phyloP scores from a whole-genome alignment of 1,140 invertebrate species.

The Ericerus pela region DNA sequence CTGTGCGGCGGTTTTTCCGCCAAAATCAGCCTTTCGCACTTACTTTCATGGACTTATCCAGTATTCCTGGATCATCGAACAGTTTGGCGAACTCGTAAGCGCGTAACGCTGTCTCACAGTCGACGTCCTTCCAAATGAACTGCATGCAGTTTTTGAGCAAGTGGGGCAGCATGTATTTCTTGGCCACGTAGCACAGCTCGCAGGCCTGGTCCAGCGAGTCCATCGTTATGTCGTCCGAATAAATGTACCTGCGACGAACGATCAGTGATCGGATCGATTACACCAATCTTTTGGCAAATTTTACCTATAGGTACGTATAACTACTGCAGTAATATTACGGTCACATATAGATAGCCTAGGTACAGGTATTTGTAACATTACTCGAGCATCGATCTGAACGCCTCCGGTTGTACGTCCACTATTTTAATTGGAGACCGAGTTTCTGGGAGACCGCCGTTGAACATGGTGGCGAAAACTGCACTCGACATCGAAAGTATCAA shows the following conservation, averaged over 20 bases:
- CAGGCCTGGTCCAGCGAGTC: slow-evolving; percentile 66
- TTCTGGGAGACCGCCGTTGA: slow-evolving; percentile 56
- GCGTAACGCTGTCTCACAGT: slow-evolving; percentile 60
- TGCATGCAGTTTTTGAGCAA: slow-evolving; percentile 63
- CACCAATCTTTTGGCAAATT: too few relatives aligned
- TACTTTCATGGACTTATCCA: slow-evolving; percentile 63
- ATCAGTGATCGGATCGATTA: too few relatives aligned
- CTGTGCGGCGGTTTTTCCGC: neutral
- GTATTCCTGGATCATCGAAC: slow-evolving; percentile 61
- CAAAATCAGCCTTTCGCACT: slow-evolving; percentile 13
- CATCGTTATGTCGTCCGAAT: slow-evolving; percentile 60
- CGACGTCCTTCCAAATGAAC: slow-evolving; percentile 61
- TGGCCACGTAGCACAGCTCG: slow-evolving; percentile 70
- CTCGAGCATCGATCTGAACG: slow-evolving; percentile 59
- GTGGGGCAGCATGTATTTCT: slow-evolving; percentile 72
- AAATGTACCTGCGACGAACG: slow-evolving; percentile 59
- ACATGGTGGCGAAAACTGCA: slow-evolving; percentile 67
- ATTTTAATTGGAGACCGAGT: slow-evolving; percentile 52
- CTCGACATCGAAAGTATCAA: slow-evolving; percentile 67
- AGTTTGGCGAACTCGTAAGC: slow-evolving; percentile 72
- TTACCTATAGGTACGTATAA: too few relatives aligned
- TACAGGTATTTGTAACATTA: slow-evolving; percentile 28
- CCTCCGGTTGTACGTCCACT: slow-evolving; percentile 66
- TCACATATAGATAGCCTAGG: too few relatives aligned
- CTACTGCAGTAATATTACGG: too few relatives aligned